Conservation (phyloP, 2,888 invertebrate species). For the Dioctria rufipes region DNA sequence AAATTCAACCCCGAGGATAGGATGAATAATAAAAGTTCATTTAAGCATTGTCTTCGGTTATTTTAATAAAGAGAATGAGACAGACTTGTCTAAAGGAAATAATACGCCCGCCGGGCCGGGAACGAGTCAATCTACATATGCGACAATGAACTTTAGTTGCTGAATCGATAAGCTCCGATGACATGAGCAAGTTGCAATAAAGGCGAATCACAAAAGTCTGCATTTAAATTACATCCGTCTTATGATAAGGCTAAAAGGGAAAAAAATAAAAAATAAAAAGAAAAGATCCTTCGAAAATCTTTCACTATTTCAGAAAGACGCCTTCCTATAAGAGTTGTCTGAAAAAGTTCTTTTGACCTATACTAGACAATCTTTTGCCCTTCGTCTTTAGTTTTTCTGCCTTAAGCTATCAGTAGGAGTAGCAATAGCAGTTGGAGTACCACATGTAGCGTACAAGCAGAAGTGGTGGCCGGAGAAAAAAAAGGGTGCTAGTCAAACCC, state of each 20-base stretch:
- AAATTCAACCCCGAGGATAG: not conserved
- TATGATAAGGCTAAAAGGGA: not conserved
- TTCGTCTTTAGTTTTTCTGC: slow-evolving; percentile 22
- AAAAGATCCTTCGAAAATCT: not conserved
- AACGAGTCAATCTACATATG: not conserved
- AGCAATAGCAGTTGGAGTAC: too few species aligned
- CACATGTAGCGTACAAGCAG: not conserved
- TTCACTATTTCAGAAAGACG: slow-evolving; percentile 7
- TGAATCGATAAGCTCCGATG: slow-evolving; percentile 40
- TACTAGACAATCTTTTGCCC: not conserved
- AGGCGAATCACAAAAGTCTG: slow-evolving; percentile 39
- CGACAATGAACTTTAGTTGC: slow-evolving; percentile 39
- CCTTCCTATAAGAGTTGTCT: slow-evolving; percentile 19
- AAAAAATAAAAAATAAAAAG: not conserved
- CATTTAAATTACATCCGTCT: slow-evolving; percentile 44
- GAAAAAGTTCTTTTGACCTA: slow-evolving; percentile 39
- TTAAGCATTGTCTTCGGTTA: slow-evolving; percentile 14
- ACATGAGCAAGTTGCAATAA: slow-evolving; percentile 20
- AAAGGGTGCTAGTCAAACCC: slow-evolving; percentile 43
- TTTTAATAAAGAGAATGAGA: not conserved
- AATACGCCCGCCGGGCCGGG: not conserved
- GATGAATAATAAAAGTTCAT: slow-evolving; percentile 30
- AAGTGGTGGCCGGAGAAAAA: not conserved
- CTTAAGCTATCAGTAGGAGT: not conserved
- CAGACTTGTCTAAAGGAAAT: not conserved